Conservation (phyloP, 2,113 vertebrate genomes). For the Xenopus borealis region DNA sequence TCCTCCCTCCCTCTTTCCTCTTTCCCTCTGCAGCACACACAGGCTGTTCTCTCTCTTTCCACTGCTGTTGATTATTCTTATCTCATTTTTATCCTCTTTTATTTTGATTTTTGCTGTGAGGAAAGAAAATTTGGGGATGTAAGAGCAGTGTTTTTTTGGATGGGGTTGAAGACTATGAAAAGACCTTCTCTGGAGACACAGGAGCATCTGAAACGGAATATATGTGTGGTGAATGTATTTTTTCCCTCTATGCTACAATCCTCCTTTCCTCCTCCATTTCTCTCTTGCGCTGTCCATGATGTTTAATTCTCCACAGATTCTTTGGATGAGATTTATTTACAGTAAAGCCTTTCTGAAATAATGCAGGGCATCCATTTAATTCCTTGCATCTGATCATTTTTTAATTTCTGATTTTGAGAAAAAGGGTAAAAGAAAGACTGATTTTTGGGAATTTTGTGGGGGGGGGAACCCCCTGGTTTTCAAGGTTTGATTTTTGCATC, state of each 20-base stretch:
- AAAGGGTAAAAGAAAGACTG: conserved; percentile 8
- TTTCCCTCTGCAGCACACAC: conserved; percentile 45
- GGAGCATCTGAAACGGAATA: conserved; percentile 40
- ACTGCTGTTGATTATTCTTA: conserved; percentile 46
- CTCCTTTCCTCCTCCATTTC: conserved; percentile 43
- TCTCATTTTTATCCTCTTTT: conserved; percentile 32
- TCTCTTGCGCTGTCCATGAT: conserved; percentile 39
- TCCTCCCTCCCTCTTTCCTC: conserved; percentile 45
- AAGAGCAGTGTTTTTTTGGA: conserved; percentile 11
- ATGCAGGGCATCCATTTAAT: conserved; percentile 7
- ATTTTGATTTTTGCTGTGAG: conserved; percentile 9
- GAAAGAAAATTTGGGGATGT: background rate
- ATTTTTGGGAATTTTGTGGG: conserved; percentile 31
- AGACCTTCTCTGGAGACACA: conserved; percentile 29
- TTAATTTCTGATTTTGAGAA: conserved; percentile 10
- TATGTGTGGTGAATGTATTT: conserved; percentile 45
- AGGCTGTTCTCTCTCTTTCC: conserved; percentile 42
- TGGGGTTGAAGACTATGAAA: conserved; percentile 17
- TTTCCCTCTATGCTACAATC: conserved; percentile 37
- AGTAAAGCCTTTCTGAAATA: conserved; percentile 21
- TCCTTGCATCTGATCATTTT: conserved; percentile 12
- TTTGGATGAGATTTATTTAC: conserved; percentile 29
- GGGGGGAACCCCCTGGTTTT: conserved; percentile 16
- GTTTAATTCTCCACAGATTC: conserved; percentile 28
- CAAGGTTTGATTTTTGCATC: conserved; percentile 18